phyloP scores from a whole-genome alignment of 2,113 vertebrate species.

The Uropsilus gracilis region DNA sequence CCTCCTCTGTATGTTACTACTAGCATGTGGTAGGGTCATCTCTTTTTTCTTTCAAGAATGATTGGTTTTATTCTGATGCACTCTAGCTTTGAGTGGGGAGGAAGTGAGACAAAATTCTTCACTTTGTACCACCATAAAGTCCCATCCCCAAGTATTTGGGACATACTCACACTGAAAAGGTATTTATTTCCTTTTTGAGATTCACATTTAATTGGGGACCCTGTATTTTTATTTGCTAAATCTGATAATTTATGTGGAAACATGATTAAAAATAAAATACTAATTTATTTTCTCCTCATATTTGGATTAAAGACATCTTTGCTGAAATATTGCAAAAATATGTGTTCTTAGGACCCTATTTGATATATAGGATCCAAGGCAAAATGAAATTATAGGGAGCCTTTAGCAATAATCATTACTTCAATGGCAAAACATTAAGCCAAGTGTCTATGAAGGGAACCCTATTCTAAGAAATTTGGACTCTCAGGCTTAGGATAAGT shows the following conservation, averaged over 20 bases:
- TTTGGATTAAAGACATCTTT: background rate
- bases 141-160: background rate
- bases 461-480: background rate
- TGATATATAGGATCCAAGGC: background rate
- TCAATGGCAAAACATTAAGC: background rate
- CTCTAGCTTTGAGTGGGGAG: too few species aligned
- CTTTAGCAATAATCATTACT: background rate
- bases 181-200: conserved; percentile 26
- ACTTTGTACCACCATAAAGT: too few species aligned
- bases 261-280: background rate
- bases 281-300: background rate
- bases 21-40: too few species aligned
- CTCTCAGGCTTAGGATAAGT: background rate
- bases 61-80: too few species aligned
- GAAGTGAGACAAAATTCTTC: too few species aligned
- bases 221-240: background rate
- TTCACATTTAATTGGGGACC: background rate
- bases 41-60: too few species aligned
- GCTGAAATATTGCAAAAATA: background rate
- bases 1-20: too few species aligned
- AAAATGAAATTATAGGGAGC: background rate
- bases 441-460: background rate
- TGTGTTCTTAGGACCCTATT: background rate
- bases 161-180: background rate
- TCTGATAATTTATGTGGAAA: background rate